Conservation (phyloP, 2,797 vertebrate genomes). For the Microctenopoma lineatum region DNA sequence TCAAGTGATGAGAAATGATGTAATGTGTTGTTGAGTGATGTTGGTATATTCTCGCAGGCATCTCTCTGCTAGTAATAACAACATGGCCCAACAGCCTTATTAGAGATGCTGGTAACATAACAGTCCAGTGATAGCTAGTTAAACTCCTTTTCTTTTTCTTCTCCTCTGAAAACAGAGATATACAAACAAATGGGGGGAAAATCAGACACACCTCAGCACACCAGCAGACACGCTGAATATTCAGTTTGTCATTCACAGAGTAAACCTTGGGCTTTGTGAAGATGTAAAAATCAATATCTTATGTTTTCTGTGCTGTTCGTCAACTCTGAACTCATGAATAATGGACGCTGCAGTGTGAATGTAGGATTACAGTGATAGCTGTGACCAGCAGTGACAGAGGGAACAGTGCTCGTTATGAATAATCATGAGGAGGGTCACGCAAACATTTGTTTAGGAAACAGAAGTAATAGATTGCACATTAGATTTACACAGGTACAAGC, state of each 20-base stretch:
- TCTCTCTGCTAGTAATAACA: slow-evolving; percentile 3
- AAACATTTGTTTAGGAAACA: slow-evolving; percentile 2
- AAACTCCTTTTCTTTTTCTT: slow-evolving; percentile 21
- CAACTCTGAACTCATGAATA: slow-evolving; percentile 48
- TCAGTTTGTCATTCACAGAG: slow-evolving; percentile 48
- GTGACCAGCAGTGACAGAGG: neutral
- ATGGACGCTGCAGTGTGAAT: slow-evolving; percentile 39
- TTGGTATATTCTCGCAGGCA: no score
- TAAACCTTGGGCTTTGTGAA: slow-evolving; percentile 62
- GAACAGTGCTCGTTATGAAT: slow-evolving; percentile 26
- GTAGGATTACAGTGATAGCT: slow-evolving; percentile 4
- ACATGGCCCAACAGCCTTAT: neutral
- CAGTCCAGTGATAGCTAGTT: slow-evolving; percentile 41
- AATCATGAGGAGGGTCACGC: slow-evolving; percentile 21
- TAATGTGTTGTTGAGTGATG: neutral
- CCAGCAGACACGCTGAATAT: slow-evolving; percentile 36
- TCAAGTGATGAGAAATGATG: slow-evolving; percentile 21
- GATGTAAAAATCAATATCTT: slow-evolving; percentile 60
- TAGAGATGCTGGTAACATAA: slow-evolving; percentile 24
- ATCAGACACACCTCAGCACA: neutral
- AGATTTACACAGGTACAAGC: slow-evolving; percentile 33
- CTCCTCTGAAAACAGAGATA: slow-evolving; percentile 26
- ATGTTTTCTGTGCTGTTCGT: slow-evolving; percentile 46
- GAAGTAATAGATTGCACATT: slow-evolving; percentile 3
- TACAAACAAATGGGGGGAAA: slow-evolving; percentile 40